Base-by-base conservation (phyloP, 2,888 invertebrate genomes). In the Pemphredon lugubris region DNA sequence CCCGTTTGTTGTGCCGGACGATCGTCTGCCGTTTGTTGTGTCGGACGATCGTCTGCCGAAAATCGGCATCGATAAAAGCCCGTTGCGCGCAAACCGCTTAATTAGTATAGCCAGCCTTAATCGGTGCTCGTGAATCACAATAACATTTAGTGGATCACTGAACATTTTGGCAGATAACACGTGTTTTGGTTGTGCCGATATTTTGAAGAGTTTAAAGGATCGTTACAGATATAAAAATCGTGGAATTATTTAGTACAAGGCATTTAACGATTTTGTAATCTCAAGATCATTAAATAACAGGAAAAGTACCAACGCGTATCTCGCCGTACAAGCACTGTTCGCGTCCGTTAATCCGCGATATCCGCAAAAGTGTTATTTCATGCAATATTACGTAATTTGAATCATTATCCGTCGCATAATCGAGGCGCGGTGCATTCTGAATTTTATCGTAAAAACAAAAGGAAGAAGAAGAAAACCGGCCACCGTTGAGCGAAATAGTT, bases 91-190 rank as follows among this genome's bases (percentile, higher is more conserved):
- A 13, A 30, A 60, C 45, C 42, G 54, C 20, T 59, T 58, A 58
- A 70, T 70, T 65, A 53, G 65, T 47, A 47, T 23, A 23, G 20
- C 48, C 34, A 53, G 45, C 42, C 37, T 11, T 18, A 65, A 64
- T 65, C 45, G 26, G 32, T 37, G 39, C 32, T 32, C 44, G 39
- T 55, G 48, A 61, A 23, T 67, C 54, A 30, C 16, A 59, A 40
- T 30, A 67, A 61, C 20, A 61, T 67, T 60, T 66, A 20, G 40
- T 32, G 60, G 23, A 54, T 54, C 45, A 32, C 21, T 53, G 18
- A 45, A 11, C 13, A 47, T 26, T 48, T 45, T 30, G 34, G 9
- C 42, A 32, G 58, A 65, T 58, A 51, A 57, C 39, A n/a, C n/a
- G n/a, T 58, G 18, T 50, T 55, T 50, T n/a, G 18, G 13, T 50